These are phyloP conservation scores for Cydia pomonella DNA, from an alignment of 1,140 invertebrate genomes.

Conservation along the genomic window DNA sequence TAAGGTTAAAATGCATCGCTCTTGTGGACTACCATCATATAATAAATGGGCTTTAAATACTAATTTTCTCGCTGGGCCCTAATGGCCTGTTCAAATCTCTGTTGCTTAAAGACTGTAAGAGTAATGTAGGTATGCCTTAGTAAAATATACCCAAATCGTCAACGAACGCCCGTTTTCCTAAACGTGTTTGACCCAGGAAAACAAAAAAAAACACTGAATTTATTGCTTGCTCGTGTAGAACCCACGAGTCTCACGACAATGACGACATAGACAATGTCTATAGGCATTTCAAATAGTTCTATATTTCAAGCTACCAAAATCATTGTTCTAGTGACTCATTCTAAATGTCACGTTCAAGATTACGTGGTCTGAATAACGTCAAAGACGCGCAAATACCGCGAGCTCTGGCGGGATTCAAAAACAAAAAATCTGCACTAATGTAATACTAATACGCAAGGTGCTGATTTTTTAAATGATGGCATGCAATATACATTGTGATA, in stretches of 20 bases:
- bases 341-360: constrained; percentile 46
- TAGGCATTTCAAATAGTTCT: constrained; percentile 38
- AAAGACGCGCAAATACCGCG: constrained; percentile 36
- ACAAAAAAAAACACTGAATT: neutral
- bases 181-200: neutral
- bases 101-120: too few relatives aligned
- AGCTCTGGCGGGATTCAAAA: constrained; percentile 8
- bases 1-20: too few relatives aligned
- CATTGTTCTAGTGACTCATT: constrained; percentile 45
- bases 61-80: too few relatives aligned
- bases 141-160: too few relatives aligned
- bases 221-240: neutral
- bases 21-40: too few relatives aligned
- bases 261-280: constrained; percentile 6
- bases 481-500: too few relatives aligned
- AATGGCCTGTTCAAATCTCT: too few relatives aligned
- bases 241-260: neutral
- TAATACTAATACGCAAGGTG: neutral
- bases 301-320: constrained; percentile 47
- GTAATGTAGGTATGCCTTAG: too few relatives aligned
- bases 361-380: constrained; percentile 46
- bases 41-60: too few relatives aligned
- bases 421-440: neutral
- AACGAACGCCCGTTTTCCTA: neutral
- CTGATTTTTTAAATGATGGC: too few relatives aligned